These are phyloP conservation scores for Phataginus tricuspis DNA, from an alignment of 2,797 vertebrate genomes.

Conservation along the genomic window DNA sequence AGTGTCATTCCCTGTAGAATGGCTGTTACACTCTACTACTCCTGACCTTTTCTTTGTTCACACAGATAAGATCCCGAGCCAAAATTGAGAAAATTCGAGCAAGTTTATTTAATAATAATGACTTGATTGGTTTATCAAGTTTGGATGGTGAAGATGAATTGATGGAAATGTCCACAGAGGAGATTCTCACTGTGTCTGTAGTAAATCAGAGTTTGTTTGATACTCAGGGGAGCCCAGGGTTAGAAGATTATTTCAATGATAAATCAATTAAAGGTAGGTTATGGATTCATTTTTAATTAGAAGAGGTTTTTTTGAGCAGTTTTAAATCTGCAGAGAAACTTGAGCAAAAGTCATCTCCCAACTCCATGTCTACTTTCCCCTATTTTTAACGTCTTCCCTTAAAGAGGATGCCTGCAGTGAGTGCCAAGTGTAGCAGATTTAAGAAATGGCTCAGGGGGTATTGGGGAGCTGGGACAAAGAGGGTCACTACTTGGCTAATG, in stretches of 20 bases:
- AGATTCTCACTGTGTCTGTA: slow-evolving; percentile 97
- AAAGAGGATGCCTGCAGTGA: not conserved
- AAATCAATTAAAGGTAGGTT: slow-evolving; percentile 95
- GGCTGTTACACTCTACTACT: not conserved
- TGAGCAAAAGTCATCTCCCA: not conserved
- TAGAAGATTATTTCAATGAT: slow-evolving; percentile 97
- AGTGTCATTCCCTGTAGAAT: fast-evolving
- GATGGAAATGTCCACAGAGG: slow-evolving; percentile 98
- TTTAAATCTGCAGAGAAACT: not conserved
- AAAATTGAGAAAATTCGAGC: slow-evolving; percentile 99
- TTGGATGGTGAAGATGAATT: slow-evolving; percentile 97
- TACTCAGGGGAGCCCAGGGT: slow-evolving; percentile 96
- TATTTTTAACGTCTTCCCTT: not conserved
- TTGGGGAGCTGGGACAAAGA: no score
- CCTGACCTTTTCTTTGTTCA: slow-evolving; percentile 64
- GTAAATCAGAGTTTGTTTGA: slow-evolving; percentile 99
- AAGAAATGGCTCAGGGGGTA: not conserved
- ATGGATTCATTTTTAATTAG: not conserved
- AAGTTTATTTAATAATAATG: slow-evolving; percentile 98
- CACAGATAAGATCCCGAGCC: slow-evolving; percentile 95
- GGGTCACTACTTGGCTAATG: fast-evolving
- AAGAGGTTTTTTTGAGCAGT: not conserved
- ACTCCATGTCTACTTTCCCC: not conserved
- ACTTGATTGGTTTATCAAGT: slow-evolving; percentile 97
- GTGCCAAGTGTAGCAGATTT: not conserved